Evolutionary conservation across 2,888 invertebrate genomes (phyloP).

Genomic region (Camponotus fellah): DNA sequence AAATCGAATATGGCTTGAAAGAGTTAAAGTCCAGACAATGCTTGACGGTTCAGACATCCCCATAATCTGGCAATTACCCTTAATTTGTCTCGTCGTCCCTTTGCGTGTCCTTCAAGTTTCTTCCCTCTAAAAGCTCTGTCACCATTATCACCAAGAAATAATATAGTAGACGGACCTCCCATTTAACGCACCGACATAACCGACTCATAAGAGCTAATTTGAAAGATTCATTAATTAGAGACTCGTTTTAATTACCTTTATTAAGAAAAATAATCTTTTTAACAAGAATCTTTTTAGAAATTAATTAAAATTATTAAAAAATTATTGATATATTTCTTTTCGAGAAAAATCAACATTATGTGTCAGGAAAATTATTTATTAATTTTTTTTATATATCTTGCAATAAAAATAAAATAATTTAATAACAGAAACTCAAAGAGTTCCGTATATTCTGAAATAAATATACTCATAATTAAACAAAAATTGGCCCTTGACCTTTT

Average conservation of each 20-base stretch:
- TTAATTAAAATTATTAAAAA: too few relatives aligned
- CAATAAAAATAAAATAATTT: too few relatives aligned
- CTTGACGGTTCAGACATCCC: conserved; percentile 40
- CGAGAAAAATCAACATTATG: too few relatives aligned
- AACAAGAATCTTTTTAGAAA: background rate
- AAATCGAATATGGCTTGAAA: conserved; percentile 40
- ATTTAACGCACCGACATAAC: conserved; percentile 25
- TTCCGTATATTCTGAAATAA: too few relatives aligned
- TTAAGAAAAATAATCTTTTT: too few relatives aligned
- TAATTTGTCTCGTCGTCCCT: conserved; percentile 52
- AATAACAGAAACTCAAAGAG: too few relatives aligned
- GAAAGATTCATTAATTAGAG: conserved; percentile 12
- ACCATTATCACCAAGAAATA: background rate
- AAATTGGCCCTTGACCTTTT: too few relatives aligned
- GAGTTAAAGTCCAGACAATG: conserved; percentile 67
- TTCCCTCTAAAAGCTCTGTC: conserved; percentile 35
- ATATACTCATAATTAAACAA: too few relatives aligned
- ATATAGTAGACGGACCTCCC: conserved; percentile 4
- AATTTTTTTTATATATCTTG: too few relatives aligned
- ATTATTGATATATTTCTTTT: too few relatives aligned
- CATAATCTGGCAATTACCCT: conserved; percentile 65
- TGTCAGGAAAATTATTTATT: too few relatives aligned
- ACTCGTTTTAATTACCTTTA: conserved; percentile 12
- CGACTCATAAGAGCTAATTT: background rate
- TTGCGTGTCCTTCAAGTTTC: conserved; percentile 41